phyloP scores from a whole-genome alignment of 2,797 vertebrate species.

The Stomatorhinus walkeri region DNA sequence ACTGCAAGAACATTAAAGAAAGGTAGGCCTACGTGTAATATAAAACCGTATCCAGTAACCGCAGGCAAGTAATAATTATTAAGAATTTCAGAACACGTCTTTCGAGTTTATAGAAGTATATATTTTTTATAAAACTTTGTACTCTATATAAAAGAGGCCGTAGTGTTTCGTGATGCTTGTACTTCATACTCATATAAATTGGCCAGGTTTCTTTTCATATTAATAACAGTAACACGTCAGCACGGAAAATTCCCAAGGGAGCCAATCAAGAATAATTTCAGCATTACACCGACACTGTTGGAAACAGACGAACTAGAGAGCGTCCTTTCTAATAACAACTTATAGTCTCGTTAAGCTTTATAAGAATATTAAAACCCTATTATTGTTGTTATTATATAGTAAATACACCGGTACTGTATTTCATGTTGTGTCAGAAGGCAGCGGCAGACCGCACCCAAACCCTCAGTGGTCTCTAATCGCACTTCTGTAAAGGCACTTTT shows the following conservation, averaged over 20 bases:
- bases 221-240: not conserved
- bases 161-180: not conserved
- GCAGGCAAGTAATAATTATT: not conserved
- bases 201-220: not conserved
- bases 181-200: not conserved
- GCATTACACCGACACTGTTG: not conserved
- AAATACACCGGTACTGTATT: not conserved
- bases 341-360: not conserved
- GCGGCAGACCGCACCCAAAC: not conserved
- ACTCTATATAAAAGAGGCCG: not conserved
- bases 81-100: not conserved
- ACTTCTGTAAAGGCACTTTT: not conserved
- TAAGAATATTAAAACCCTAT: not conserved
- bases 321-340: not conserved
- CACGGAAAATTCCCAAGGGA: not conserved
- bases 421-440: not conserved
- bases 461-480: not conserved
- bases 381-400: not conserved
- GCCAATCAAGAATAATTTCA: not conserved
- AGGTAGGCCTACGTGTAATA: conserved; percentile 31
- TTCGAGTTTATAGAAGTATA: not conserved
- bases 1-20: conserved; percentile 38
- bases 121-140: not conserved
- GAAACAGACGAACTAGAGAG: not conserved
- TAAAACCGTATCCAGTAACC: not conserved